These are phyloP conservation scores for Anguilla obscura DNA, from an alignment of 2,797 vertebrate species.

Conservation along the genomic window DNA sequence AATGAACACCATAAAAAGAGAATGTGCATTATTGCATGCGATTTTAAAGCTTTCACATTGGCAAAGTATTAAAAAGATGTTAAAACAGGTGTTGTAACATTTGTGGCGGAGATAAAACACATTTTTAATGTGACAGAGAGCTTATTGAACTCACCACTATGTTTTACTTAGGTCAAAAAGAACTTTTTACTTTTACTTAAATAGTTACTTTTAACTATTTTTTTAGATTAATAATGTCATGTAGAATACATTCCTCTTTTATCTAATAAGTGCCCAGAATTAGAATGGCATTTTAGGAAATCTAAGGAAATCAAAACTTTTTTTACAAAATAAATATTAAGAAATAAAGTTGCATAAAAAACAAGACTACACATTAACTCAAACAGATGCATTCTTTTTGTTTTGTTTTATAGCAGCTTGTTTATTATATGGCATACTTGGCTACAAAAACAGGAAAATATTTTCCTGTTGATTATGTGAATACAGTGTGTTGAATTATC, in stretches of 20 bases:
- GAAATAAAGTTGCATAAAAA: neutral
- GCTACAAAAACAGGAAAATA: neutral
- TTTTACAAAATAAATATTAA: neutral
- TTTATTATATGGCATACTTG: constrained; percentile 5
- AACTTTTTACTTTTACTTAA: neutral
- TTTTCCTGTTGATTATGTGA: constrained; percentile 10
- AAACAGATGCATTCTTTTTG: neutral
- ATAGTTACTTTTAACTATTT: no score
- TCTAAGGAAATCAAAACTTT: no score
- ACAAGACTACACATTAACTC: neutral
- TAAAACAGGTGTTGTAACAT: neutral
- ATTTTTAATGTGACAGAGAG: neutral
- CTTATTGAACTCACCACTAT: neutral
- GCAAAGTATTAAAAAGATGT: neutral
- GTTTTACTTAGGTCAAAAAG: neutral
- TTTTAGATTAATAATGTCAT: neutral
- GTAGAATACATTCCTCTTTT: neutral
- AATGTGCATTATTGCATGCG: neutral
- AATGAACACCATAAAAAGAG: constrained; percentile 2
- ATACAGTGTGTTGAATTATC: neutral
- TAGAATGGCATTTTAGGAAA: neutral
- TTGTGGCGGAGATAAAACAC: neutral
- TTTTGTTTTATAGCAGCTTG: neutral
- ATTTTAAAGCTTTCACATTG: neutral
- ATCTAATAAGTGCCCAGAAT: neutral